These are phyloP conservation scores for Catamblyrhynchus diadema DNA, from an alignment of 2,797 vertebrate species.

Conservation along the genomic window DNA sequence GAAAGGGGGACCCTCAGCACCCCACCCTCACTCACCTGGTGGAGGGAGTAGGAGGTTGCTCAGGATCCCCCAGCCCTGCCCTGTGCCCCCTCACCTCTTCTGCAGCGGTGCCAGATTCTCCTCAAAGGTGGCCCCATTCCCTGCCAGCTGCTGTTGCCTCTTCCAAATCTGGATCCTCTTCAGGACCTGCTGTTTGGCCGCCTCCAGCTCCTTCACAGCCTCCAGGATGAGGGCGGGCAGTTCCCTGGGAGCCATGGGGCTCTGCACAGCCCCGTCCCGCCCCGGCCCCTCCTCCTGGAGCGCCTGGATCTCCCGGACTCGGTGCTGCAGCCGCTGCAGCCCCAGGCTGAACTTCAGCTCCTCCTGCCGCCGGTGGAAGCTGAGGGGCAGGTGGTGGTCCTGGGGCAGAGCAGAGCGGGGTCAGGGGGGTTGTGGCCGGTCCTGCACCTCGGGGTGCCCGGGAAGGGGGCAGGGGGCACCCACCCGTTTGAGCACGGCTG, in stretches of 20 bases:
- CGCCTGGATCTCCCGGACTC: slow-evolving; percentile 11
- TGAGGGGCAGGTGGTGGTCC: slow-evolving; percentile 70
- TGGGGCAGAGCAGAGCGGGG: background rate
- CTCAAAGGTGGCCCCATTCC: slow-evolving; percentile 81
- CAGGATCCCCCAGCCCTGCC: slow-evolving; percentile 52
- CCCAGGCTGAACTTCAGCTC: slow-evolving; percentile 74
- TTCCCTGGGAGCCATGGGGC: slow-evolving; percentile 56
- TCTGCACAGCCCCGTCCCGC: background rate
- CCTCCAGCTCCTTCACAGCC: slow-evolving; percentile 78
- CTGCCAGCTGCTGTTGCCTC: slow-evolving; percentile 87
- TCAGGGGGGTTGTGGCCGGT: accelerated
- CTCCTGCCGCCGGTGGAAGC: slow-evolving; percentile 75
- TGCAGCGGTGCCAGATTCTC: slow-evolving; percentile 83
- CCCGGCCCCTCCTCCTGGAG: background rate
- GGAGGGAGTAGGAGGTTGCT: background rate
- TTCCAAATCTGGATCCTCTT: slow-evolving; percentile 87
- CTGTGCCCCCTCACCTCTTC: slow-evolving; percentile 67
- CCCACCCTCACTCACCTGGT: accelerated
- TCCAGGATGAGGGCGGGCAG: slow-evolving; percentile 78
- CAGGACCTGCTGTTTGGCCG: slow-evolving; percentile 79
- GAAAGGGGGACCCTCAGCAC: background rate
- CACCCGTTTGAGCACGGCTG: slow-evolving; percentile 79
- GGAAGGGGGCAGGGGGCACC: background rate
- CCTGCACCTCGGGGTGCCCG: accelerated
- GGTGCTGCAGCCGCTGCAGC: slow-evolving; percentile 71